Evolutionary conservation across 2,797 vertebrate genomes (phyloP).

Genomic region (Lateolabrax maculatus): DNA sequence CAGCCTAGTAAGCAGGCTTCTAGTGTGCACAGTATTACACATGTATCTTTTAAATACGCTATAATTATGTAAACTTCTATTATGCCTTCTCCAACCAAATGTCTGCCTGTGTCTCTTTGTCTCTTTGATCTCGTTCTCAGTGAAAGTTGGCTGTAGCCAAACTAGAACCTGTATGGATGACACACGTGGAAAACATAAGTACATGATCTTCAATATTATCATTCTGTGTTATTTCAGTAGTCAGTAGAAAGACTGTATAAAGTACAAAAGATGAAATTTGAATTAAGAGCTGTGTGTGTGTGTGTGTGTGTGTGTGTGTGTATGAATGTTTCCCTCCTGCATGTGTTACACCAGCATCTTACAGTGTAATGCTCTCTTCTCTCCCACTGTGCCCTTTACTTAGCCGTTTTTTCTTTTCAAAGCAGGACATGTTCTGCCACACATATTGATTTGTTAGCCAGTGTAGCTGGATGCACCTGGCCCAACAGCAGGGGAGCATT

Average conservation of each 20-base stretch:
- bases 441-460: constrained; percentile 76
- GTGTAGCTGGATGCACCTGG: constrained; percentile 70
- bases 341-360: constrained; percentile 19
- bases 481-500: constrained; percentile 77
- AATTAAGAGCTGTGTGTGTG: background rate
- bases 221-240: constrained; percentile 21
- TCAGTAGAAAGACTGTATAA: background rate
- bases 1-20: background rate
- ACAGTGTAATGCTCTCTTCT: constrained; percentile 9
- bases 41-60: no score
- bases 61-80: background rate
- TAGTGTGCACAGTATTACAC: background rate
- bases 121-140: background rate
- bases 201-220: constrained; percentile 13
- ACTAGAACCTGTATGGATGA: background rate
- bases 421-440: constrained; percentile 53
- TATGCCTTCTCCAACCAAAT: background rate
- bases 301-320: background rate
- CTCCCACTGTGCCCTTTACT: constrained; percentile 35
- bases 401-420: background rate
- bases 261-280: background rate
- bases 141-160: background rate
- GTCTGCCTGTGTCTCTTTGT: background rate
- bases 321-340: constrained; percentile 17
- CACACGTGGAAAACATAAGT: constrained; percentile 8